phyloP scores from a whole-genome alignment of 1,140 invertebrate species.

The Drosophila sechellia region DNA sequence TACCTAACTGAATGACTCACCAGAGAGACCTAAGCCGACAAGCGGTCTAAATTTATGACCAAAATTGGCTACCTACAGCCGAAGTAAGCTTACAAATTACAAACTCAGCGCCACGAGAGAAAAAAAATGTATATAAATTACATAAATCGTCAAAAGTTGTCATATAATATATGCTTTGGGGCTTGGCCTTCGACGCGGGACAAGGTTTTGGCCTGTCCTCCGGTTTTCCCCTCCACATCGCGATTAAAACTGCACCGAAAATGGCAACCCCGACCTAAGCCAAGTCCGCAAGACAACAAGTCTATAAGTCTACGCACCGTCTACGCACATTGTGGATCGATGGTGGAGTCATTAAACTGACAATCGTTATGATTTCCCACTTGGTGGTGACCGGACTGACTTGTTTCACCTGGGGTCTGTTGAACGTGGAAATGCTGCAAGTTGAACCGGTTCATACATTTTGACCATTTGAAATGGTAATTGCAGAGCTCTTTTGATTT shows the following conservation, averaged over 20 bases:
- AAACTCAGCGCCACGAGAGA: constrained; percentile 15
- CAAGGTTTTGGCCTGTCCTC: constrained; percentile 43
- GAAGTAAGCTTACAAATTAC: constrained; percentile 46
- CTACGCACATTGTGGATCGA: constrained; percentile 57
- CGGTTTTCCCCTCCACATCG: constrained; percentile 1
- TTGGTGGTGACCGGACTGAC: constrained; percentile 49
- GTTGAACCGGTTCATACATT: constrained; percentile 44
- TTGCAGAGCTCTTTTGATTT: constrained; percentile 45
- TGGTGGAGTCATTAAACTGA: constrained; percentile 59
- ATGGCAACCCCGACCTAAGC: constrained; percentile 39
- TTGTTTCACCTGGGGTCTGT: constrained; percentile 28
- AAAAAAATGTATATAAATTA: constrained; percentile 38
- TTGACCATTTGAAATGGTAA: constrained; percentile 43
- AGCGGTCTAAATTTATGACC: constrained; percentile 20
- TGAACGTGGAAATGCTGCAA: constrained; percentile 35
- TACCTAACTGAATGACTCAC: constrained; percentile 35
- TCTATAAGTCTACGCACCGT: constrained; percentile 43
- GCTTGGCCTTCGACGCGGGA: constrained; percentile 50
- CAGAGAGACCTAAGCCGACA: constrained; percentile 15
- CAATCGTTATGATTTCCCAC: constrained; percentile 64
- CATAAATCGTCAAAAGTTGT: constrained; percentile 56
- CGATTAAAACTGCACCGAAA: constrained; percentile 51
- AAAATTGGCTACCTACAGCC: constrained; percentile 27
- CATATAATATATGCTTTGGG: constrained; percentile 45
- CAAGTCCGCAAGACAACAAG: constrained; percentile 4